Base-by-base conservation (phyloP, 1,140 invertebrate species). In the Pantala flavescens region DNA sequence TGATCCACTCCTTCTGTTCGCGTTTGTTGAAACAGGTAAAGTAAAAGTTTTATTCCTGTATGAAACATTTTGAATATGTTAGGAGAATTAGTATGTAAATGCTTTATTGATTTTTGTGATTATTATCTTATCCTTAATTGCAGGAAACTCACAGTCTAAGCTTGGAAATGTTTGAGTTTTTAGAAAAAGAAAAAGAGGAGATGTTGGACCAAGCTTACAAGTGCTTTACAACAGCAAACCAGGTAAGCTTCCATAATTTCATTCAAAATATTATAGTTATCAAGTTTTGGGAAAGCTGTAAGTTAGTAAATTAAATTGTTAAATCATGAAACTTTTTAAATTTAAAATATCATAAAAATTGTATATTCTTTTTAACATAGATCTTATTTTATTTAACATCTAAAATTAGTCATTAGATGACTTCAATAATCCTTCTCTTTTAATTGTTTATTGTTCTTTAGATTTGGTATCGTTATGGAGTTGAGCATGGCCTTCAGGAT, bases 1-100 rank as follows among this genome's bases (percentile, higher is more conserved):
- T 90, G 78, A 88, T 96, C 3, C 92, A 94, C 81, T 93, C 94
- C 0, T 94, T 93, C 82, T 92, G 91, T 80, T 95, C 93, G 3
- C 86, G 94, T 73, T 84, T 93, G 75, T 83, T 97, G 12, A 95
- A 94, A 81, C 90, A 91, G 81, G 84, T 85, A 78, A 74, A 77
- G 74, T 21, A 9, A 36, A 36, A 36, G 9, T 36, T 36, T 36
- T 36, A 74, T 73, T 55, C 71, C 36, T n/a, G 23, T 72, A 5
- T 14, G 71, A 14, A 28, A 72, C 28, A 7, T 28, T 72, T 24
- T 72, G 11, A 28, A 19, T 3, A 14, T 55, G n/a, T 2, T 36
- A 9, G 3, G 9, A 36, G 28, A 2, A 36, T 74, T 63, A 49
- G n/a, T 7, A 24, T 23, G 9, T 74, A 9, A 55, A 3, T 55